Base-by-base conservation (phyloP, 23 tunicate genomes). In the Ciona savignyi region DNA sequence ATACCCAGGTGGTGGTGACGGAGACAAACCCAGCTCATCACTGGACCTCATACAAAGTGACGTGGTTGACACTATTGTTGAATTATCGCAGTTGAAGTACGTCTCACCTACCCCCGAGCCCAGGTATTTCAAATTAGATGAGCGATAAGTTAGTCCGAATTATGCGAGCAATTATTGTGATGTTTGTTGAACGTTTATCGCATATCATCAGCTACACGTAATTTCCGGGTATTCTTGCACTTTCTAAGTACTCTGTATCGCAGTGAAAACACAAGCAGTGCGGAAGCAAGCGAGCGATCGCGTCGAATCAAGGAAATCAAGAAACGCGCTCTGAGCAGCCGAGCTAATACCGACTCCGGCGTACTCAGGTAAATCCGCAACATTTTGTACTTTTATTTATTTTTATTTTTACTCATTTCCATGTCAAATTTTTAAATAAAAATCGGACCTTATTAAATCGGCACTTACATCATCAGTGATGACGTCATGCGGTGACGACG, bases 1-100 rank as follows among this genome's bases (percentile, higher is more conserved):
- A n/a, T n/a, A n/a, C n/a, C n/a, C n/a, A n/a, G n/a, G 76, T 33
- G 90, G 90, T 11, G 90, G 90, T 2, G 79, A 66, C 29, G 63
- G 79, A 2, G 73, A 73, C 27, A 72, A 67, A 0, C 89, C 89
- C 2, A 70, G 82, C 25, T 66, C 62, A 19, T 78, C 90, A 1
- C 74, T 85, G 21, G 83, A 85, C 62, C 35, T 85, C 42, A 85
- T 85, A 49, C 81, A 78, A 49, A 65, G 31, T 34, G 75, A 85
- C 75, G 66, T 85, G 6, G 90, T 78, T 25, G 79, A 73, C 24
- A 65, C 85, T 1, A 81, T 81, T 27, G 51, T 73, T 2, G 66
- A 34, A 3, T 23, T 73, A 3, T 73, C 82, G 2, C 82, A 49
- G 20, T 15, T 11, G 15, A 49, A 49, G 20, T 15, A 49, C n/a